These are phyloP conservation scores for Pedionomus torquatus DNA, from an alignment of 2,113 vertebrate genomes.

Conservation along the genomic window DNA sequence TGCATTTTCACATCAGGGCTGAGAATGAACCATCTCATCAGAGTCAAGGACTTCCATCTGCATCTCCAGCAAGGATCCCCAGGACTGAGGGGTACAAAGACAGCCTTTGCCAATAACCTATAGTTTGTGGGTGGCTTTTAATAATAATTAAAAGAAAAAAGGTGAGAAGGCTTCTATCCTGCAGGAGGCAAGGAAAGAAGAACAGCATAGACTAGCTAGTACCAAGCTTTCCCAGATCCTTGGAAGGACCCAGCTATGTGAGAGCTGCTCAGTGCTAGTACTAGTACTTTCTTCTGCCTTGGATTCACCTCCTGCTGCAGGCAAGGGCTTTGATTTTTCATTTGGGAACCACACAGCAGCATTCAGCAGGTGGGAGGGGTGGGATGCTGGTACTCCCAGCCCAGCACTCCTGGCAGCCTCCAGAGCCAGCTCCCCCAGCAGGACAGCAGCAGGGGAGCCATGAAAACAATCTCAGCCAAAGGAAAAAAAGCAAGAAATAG, in stretches of 20 bases:
- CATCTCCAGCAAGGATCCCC: not conserved
- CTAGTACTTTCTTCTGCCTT: not conserved
- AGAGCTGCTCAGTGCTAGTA: not conserved
- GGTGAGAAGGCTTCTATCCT: not conserved
- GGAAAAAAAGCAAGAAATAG: constrained; percentile 28
- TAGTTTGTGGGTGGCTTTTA: not conserved
- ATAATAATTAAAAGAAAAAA: fast-evolving
- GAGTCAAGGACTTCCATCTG: not conserved
- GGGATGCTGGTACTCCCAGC: constrained; percentile 6
- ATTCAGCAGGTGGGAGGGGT: constrained; percentile 1
- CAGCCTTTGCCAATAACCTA: not conserved
- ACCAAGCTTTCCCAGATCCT: not conserved
- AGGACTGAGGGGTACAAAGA: not conserved
- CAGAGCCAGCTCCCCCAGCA: constrained; percentile 7
- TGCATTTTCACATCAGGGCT: not conserved
- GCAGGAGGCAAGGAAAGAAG: not conserved
- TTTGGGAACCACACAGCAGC: not conserved
- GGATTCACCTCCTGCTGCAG: not conserved
- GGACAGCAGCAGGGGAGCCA: not conserved
- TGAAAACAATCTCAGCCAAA: constrained; percentile 29
- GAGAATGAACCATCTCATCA: not conserved
- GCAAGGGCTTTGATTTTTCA: not conserved
- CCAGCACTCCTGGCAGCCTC: not conserved
- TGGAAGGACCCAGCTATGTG: not conserved
- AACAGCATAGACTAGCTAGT: not conserved